These are phyloP conservation scores for Bovichtus diacanthus DNA, from an alignment of 2,797 vertebrate genomes.

Conservation along the genomic window DNA sequence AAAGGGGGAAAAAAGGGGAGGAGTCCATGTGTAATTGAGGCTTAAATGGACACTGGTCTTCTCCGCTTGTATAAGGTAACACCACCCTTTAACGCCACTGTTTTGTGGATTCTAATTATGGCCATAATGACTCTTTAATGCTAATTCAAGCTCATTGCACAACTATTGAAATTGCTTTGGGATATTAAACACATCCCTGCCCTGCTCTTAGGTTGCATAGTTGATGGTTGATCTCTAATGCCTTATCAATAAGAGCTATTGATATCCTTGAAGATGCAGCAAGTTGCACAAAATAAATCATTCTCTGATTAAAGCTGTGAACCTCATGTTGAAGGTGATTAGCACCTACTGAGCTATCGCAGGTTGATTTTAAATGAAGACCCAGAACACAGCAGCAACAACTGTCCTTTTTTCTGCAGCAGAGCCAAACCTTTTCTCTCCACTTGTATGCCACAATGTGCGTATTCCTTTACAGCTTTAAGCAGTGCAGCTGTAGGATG, in stretches of 20 bases:
- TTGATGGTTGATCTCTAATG: background rate
- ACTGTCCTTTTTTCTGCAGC: background rate
- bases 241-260: slow-evolving; percentile 24
- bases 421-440: background rate
- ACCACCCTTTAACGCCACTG: background rate
- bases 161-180: background rate
- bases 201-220: background rate
- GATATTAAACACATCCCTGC: background rate
- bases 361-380: slow-evolving; percentile 16
- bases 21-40: background rate
- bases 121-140: background rate
- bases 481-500: background rate
- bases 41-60: background rate
- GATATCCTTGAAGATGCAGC: slow-evolving; percentile 14
- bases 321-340: slow-evolving; percentile 24
- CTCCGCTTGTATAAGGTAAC: background rate
- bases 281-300: slow-evolving; percentile 13
- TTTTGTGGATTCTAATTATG: background rate
- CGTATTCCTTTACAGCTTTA: background rate
- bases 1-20: background rate
- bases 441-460: background rate
- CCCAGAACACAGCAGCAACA: background rate
- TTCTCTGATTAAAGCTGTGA: slow-evolving; percentile 18
- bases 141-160: background rate
- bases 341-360: slow-evolving; percentile 3